Percentiles rank a stretch among this genome's conserved stretches.
Conservation (phyloP, 2,113 vertebrate genomes). For the Alces alces region DNA sequence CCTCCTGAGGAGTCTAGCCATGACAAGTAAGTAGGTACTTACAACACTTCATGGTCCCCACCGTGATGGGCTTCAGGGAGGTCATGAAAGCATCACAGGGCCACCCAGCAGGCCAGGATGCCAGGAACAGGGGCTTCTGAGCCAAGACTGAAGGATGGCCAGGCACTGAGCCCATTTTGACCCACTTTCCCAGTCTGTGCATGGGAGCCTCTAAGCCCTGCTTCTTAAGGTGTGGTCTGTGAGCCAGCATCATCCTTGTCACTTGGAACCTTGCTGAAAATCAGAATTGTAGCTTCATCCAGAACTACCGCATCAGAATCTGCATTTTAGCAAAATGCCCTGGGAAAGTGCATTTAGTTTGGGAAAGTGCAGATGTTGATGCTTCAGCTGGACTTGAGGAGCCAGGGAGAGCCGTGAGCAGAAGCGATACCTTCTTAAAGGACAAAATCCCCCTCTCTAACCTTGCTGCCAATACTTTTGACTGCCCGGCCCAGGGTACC, state of each 20-base stretch:
- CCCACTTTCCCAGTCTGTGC: rapidly evolving
- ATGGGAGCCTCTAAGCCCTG: not conserved
- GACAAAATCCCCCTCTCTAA: rapidly evolving
- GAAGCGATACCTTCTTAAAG: rapidly evolving
- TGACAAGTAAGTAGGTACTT: no score
- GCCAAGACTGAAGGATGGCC: rapidly evolving
- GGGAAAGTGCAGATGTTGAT: rapidly evolving
- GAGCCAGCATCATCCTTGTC: not conserved
- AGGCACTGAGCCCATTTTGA: not conserved
- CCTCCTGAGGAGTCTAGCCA: not conserved
- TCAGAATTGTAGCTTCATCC: rapidly evolving
- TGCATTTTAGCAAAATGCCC: no score
- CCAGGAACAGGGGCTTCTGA: not conserved
- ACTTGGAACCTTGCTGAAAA: not conserved
- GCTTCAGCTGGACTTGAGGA: not conserved
- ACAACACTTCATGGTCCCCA: rapidly evolving
- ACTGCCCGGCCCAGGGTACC: not conserved
- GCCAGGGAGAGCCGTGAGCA: not conserved
- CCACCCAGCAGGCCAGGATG: not conserved
- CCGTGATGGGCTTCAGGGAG: rapidly evolving
- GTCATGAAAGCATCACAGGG: rapidly evolving
- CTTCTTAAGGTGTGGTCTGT: not conserved
- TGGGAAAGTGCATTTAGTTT: rapidly evolving
- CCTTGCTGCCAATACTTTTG: not conserved
- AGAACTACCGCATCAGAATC: not conserved